These are phyloP conservation scores for Brachionus sp. DNA, from an alignment of 1,140 invertebrate genomes.

Conservation along the genomic window DNA sequence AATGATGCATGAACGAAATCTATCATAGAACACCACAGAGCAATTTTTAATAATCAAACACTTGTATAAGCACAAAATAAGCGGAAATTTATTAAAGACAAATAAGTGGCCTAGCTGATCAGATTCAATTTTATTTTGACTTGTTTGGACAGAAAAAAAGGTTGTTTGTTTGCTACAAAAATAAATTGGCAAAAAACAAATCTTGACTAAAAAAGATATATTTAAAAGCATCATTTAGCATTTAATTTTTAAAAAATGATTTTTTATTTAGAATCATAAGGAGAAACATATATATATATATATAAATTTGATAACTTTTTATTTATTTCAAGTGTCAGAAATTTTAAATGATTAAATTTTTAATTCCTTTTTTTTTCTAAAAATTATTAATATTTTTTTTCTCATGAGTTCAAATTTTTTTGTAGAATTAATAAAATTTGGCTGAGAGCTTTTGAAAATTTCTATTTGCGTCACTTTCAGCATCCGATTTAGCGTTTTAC, in stretches of 20 bases:
- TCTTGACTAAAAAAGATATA: background rate
- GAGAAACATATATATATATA: no score
- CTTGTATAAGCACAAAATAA: background rate
- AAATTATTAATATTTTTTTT: no score
- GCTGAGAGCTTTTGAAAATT: background rate
- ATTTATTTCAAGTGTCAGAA: no score
- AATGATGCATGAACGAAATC: background rate
- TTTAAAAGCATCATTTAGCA: background rate
- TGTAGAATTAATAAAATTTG: background rate
- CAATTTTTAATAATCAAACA: background rate
- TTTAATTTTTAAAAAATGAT: background rate
- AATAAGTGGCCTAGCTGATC: background rate
- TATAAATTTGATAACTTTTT: no score
- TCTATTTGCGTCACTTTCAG: background rate
- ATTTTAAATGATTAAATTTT: no score
- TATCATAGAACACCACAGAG: background rate
- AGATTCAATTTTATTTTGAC: background rate
- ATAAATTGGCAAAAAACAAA: background rate
- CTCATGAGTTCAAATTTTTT: background rate
- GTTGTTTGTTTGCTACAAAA: background rate
- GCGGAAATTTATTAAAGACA: background rate
- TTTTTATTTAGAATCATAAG: background rate
- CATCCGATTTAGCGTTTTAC: background rate
- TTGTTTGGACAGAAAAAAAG: background rate
- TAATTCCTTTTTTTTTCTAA: no score